Evolutionary conservation across 2,797 vertebrate genomes (phyloP), one percentile per base, ranked within the genome.

Genomic region (Macrochelys suwanniensis): DNA sequence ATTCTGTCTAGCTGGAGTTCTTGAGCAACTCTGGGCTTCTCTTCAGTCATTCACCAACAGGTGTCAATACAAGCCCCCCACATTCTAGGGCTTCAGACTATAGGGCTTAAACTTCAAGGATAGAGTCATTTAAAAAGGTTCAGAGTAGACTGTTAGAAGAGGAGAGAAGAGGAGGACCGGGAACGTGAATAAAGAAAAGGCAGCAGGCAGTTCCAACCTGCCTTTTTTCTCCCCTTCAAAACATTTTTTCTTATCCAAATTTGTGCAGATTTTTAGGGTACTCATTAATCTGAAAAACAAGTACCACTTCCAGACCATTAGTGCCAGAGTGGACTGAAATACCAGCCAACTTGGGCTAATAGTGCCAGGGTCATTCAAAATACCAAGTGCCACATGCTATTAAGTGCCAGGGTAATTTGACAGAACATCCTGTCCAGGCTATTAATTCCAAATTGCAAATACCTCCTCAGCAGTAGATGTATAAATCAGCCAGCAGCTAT

Each of bases 381-480:
- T 92, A 97, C 97, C 97, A 98, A 97, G 98, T 93, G 10, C 77
- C 37, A 33, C 93, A 92, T 92, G 92, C 96, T 98, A 96, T 97
- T 97, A 97, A 45, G 90, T 98, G 98, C 98, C 98, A 97, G 98
- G 96, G 97, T 97, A 98, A 98, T 98, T 97, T 98, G 97, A 98
- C 96, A 95, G 98, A 98, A 97, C 98, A 98, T 98, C 97, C 98
- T 98, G 98, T 98, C 97, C 97, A 97, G 96, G 94, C 95, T 96
- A 96, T 1, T 13, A 97, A 98, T 98, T 98, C 98, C 98, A 98
- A 98, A 98, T 97, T 98, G 98, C 97, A 98, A 97, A 96, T 96
- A 94, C 95, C 97, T 97, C 97, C 86, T 97, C 97, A 95, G 82
- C 94, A 92, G 77, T 90, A 78, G 42, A 92, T 93, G 92, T 95